Evolutionary conservation across 2,888 invertebrate genomes (phyloP), one percentile per base, ranked within the genome.

Genomic region (Miltochrista miniata): DNA sequence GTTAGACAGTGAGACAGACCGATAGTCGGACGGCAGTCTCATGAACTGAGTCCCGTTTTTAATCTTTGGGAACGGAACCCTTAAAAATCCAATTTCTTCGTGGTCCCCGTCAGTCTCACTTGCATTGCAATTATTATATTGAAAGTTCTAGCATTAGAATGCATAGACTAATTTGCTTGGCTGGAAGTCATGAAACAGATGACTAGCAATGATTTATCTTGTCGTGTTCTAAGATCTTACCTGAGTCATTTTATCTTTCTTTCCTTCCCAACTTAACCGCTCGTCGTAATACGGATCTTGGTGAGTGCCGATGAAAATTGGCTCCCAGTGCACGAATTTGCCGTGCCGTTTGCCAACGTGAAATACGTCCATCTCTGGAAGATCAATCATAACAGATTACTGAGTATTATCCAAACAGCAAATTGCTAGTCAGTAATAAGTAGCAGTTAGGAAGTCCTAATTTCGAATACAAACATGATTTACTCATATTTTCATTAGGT

Each of bases 161-260:
- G n/a, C n/a, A n/a, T n/a, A n/a, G n/a, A n/a, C n/a, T n/a, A n/a
- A n/a, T n/a, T n/a, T n/a, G n/a, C n/a, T n/a, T n/a, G n/a, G n/a
- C n/a, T n/a, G n/a, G n/a, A n/a, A n/a, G n/a, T n/a, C n/a, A n/a
- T n/a, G n/a, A n/a, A n/a, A n/a, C n/a, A n/a, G n/a, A n/a, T n/a
- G n/a, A n/a, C n/a, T n/a, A n/a, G n/a, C n/a, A n/a, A n/a, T n/a
- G n/a, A n/a, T n/a, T n/a, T n/a, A n/a, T n/a, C n/a, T n/a, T n/a
- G n/a, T n/a, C n/a, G n/a, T n/a, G n/a, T n/a, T n/a, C n/a, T n/a
- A n/a, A n/a, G n/a, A n/a, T n/a, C 29, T 30, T 81, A 97, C 98
- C 95, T 98, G 98, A 54, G 97, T 96, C 98, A 98, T 98, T 91
- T 98, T 98, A 86, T 98, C 98, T 84, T 96, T 96, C 86, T 97